Conservation (phyloP, 2,113 vertebrate species). For the Neodon shergylaensis region DNA sequence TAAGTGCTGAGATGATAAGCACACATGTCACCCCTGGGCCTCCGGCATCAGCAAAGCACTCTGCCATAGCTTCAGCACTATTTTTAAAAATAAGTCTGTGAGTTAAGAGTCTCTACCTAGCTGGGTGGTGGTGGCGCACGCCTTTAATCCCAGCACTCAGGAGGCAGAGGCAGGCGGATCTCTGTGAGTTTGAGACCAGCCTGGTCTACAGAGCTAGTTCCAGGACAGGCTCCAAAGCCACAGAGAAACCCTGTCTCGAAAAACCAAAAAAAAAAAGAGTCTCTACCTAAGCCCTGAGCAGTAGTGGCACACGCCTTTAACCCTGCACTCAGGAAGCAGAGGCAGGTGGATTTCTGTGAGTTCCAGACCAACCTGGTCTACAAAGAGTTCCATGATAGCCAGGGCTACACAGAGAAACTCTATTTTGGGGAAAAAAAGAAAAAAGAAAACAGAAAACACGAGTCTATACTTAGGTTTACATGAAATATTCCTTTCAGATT, state of each 20-base stretch:
- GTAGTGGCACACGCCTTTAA: neutral
- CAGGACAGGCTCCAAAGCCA: too few relatives aligned
- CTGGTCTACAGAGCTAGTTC: too few relatives aligned
- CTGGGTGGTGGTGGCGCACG: neutral
- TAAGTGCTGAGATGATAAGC: neutral
- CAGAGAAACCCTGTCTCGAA: too few relatives aligned
- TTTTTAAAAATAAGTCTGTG: neutral
- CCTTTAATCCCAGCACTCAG: neutral
- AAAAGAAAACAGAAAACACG: neutral
- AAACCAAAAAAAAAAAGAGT: neutral
- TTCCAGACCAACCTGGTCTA: neutral
- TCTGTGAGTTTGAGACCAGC: neutral
- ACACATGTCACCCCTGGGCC: too few relatives aligned
- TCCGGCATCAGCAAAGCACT: too few relatives aligned
- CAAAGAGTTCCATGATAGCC: neutral
- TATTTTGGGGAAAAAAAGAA: neutral
- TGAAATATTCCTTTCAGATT: neutral
- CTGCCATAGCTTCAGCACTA: neutral
- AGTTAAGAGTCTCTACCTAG: neutral
- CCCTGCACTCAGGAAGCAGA: neutral
- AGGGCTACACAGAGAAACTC: neutral
- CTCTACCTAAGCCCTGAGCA: neutral
- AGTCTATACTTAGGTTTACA: neutral
- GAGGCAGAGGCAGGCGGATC: neutral
- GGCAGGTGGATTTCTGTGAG: neutral